These are phyloP conservation scores for Pseudomugil tenellus DNA, from an alignment of 2,797 vertebrate species.

Conservation along the genomic window DNA sequence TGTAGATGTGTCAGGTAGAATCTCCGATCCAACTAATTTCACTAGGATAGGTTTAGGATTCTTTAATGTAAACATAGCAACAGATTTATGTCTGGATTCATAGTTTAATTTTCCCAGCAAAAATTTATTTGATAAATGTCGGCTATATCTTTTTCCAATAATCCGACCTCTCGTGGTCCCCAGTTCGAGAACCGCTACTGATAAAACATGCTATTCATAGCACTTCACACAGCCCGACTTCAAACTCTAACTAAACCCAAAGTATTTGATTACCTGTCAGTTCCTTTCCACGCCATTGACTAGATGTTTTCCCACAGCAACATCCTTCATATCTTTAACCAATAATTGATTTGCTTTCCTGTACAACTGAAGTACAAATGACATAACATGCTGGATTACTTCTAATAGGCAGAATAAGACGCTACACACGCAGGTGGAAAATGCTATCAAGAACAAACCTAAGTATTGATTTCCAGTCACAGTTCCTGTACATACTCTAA, in stretches of 20 bases:
- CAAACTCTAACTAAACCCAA: background rate
- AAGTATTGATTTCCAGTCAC: conserved; percentile 69
- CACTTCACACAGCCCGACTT: too few relatives aligned
- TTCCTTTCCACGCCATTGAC: background rate
- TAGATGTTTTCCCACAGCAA: background rate
- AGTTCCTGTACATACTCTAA: conserved; percentile 7
- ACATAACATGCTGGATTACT: conserved; percentile 22
- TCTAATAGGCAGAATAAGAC: conserved; percentile 36
- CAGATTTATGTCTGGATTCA: too few relatives aligned
- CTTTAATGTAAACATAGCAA: too few relatives aligned
- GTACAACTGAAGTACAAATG: conserved; percentile 15
- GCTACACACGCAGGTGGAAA: conserved; percentile 39
- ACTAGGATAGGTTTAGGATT: too few relatives aligned
- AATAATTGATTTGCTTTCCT: conserved; percentile 29
- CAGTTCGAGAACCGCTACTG: too few relatives aligned
- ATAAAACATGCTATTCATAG: too few relatives aligned
- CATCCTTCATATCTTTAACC: conserved; percentile 8
- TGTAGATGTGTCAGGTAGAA: too few relatives aligned
- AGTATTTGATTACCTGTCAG: background rate
- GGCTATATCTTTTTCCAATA: too few relatives aligned
- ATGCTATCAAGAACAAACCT: conserved; percentile 47
- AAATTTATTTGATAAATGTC: too few relatives aligned
- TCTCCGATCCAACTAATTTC: too few relatives aligned
- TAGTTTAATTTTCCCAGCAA: too few relatives aligned
- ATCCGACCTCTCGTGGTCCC: too few relatives aligned